These are phyloP conservation scores for Protosalanx chinensis DNA, from an alignment of 2,797 vertebrate species.

Conservation along the genomic window DNA sequence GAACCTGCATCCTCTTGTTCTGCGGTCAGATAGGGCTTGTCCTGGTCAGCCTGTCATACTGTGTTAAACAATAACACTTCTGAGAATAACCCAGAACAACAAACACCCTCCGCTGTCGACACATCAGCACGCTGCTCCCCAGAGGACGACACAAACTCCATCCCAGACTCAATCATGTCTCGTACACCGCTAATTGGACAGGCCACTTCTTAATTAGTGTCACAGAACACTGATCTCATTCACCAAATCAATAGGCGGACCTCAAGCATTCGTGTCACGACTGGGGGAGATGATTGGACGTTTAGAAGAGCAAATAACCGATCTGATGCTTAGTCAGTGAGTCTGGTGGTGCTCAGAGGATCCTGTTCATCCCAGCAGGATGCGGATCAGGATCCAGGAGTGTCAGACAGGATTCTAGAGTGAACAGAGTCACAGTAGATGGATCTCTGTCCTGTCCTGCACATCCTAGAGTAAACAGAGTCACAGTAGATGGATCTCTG, in stretches of 20 bases:
- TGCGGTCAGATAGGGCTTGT: too few relatives aligned
- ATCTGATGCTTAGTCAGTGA: constrained; percentile 4
- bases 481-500: too few relatives aligned
- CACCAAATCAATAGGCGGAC: constrained; percentile 28
- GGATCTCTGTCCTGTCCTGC: too few relatives aligned
- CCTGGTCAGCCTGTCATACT: too few relatives aligned
- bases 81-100: not conserved
- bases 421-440: too few relatives aligned
- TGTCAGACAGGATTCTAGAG: too few relatives aligned
- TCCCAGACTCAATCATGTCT: constrained; percentile 43
- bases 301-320: constrained; percentile 41
- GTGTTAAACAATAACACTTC: not conserved
- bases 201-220: constrained; percentile 47
- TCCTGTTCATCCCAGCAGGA: not conserved
- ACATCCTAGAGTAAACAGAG: too few relatives aligned
- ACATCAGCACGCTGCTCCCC: not conserved
- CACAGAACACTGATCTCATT: constrained; percentile 24
- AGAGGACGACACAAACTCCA: not conserved
- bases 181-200: constrained; percentile 47
- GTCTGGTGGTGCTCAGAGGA: not conserved
- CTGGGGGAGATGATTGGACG: constrained; percentile 31
- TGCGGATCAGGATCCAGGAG: too few relatives aligned
- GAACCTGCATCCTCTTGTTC: too few relatives aligned
- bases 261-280: constrained; percentile 26
- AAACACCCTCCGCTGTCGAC: not conserved